A percentile compares a stretch with the other conserved stretches of the same genome.
phyloP scores from a whole-genome alignment of 1,140 invertebrate genomes.

The Rhyacophila brunnea region DNA sequence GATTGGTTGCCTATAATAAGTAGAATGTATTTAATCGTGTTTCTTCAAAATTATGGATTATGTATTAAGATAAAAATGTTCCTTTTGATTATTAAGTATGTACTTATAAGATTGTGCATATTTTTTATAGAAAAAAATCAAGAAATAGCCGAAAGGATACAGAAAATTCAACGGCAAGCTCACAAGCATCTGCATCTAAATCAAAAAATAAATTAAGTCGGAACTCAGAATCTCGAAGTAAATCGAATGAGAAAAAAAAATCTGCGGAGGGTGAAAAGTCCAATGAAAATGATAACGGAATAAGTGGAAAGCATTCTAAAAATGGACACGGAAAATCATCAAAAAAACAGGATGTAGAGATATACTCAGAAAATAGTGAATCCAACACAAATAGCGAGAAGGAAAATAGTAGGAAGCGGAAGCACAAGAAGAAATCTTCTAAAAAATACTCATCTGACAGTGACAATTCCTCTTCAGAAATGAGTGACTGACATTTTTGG shows the following conservation, averaged over 20 bases:
- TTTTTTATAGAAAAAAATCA: constrained; percentile 16
- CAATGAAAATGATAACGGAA: background rate
- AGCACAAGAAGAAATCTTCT: constrained; percentile 6
- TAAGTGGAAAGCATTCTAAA: constrained; percentile 5
- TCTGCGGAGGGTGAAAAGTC: background rate
- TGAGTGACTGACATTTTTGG: constrained; percentile 31
- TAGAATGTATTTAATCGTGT: no score
- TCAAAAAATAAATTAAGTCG: constrained; percentile 11
- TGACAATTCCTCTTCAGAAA: constrained; percentile 15
- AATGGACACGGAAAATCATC: constrained; percentile 2
- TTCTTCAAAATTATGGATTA: no score
- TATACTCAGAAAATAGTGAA: constrained; percentile 24
- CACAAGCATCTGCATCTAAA: constrained; percentile 10
- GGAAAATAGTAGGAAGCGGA: constrained; percentile 2
- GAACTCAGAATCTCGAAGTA: constrained; percentile 2
- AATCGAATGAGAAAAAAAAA: constrained; percentile 1
- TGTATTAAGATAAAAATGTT: no score
- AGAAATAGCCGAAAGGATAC: constrained; percentile 25
- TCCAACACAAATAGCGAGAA: constrained; percentile 11
- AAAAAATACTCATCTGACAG: constrained; percentile 2
- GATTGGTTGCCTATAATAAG: no score
- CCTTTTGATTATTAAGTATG: no score
- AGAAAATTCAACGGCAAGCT: constrained; percentile 24
- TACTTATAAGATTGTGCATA: no score
- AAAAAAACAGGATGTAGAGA: constrained; percentile 18